These are phyloP conservation scores for Hypothenemus hampei DNA, from an alignment of 1,140 invertebrate genomes.

Conservation along the genomic window DNA sequence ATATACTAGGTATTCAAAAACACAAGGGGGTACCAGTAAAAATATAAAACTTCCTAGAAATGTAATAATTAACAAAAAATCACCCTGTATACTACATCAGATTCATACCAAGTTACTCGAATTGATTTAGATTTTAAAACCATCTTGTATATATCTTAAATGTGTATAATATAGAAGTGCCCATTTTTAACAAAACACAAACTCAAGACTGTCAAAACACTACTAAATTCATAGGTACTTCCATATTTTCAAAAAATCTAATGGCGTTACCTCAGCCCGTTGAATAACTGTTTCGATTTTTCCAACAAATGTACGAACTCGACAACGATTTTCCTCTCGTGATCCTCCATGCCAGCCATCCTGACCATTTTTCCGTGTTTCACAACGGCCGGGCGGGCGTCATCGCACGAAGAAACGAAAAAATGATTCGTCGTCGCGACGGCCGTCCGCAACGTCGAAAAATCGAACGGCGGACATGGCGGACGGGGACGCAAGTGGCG, in stretches of 20 bases:
- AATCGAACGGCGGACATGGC: constrained; percentile 39
- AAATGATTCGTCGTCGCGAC: constrained; percentile 26
- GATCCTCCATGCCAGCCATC: constrained; percentile 74
- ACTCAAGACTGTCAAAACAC: too few relatives aligned
- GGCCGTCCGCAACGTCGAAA: constrained; percentile 32
- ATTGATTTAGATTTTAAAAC: too few relatives aligned
- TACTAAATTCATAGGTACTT: too few relatives aligned
- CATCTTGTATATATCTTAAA: too few relatives aligned
- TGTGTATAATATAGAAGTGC: too few relatives aligned
- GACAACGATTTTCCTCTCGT: constrained; percentile 90
- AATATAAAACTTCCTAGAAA: too few relatives aligned
- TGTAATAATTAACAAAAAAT: too few relatives aligned
- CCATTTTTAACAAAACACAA: too few relatives aligned
- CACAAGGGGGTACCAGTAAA: too few relatives aligned
- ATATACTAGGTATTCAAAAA: too few relatives aligned
- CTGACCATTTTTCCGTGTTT: constrained; percentile 56
- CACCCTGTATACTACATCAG: too few relatives aligned
- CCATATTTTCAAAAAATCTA: background rate
- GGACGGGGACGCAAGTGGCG: background rate
- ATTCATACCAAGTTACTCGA: too few relatives aligned
- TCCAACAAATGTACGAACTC: constrained; percentile 96
- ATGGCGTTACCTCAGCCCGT: constrained; percentile 75
- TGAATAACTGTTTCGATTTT: constrained; percentile 96
- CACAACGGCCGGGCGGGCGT: constrained; percentile 13
- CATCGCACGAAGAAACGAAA: constrained; percentile 26